Conservation (phyloP, 2,888 invertebrate species). For the Limnephilus marmoratus region DNA sequence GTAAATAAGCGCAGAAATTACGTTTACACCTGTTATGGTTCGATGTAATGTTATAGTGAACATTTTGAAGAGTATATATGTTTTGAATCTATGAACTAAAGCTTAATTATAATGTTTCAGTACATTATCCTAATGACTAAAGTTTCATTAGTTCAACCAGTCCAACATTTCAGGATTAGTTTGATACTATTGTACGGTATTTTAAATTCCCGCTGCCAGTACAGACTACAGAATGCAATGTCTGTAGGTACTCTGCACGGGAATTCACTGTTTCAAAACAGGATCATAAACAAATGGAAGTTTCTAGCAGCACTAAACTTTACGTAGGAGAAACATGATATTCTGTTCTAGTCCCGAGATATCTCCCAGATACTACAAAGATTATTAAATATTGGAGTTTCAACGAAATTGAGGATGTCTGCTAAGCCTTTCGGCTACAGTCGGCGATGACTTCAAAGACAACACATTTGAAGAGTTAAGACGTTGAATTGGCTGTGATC, state of each 20-base stretch:
- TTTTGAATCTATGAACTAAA: background rate
- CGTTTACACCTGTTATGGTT: too few relatives aligned
- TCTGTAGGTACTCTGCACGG: background rate
- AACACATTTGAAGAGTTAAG: too few relatives aligned
- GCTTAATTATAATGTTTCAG: background rate
- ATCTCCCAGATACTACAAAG: background rate
- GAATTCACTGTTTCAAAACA: slow-evolving; percentile 20
- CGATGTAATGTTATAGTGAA: background rate
- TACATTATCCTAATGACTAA: background rate
- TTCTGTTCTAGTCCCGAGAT: background rate
- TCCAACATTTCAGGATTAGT: background rate
- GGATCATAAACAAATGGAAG: slow-evolving; percentile 24
- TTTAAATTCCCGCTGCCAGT: slow-evolving; percentile 2
- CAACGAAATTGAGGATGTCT: background rate
- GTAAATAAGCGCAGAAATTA: background rate
- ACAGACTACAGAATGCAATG: background rate
- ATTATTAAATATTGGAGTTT: background rate
- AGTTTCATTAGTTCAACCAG: background rate
- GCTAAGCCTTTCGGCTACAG: background rate
- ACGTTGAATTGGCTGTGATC: background rate
- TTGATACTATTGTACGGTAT: background rate
- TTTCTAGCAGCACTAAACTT: slow-evolving; percentile 4
- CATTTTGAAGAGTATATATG: background rate
- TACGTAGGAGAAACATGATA: background rate
- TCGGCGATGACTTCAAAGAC: background rate